These are phyloP conservation scores for Lagorchestes hirsutus DNA, from an alignment of 2,797 vertebrate species.

Conservation along the genomic window DNA sequence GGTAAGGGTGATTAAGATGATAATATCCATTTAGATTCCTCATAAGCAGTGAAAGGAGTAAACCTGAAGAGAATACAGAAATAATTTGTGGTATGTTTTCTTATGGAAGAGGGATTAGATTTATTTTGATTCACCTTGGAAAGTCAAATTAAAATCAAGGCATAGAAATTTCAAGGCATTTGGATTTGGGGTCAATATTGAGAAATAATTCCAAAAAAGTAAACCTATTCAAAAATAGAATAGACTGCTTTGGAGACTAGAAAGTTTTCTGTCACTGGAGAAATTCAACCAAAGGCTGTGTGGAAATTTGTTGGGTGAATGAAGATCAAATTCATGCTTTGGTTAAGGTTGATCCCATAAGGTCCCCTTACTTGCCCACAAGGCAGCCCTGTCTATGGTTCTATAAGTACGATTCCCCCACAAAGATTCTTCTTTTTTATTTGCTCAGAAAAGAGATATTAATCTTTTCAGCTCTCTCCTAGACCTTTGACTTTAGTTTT, in stretches of 20 bases:
- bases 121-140: neutral
- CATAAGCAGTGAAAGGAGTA: neutral
- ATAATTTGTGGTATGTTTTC: neutral
- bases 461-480: neutral
- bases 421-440: neutral
- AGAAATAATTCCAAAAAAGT: neutral
- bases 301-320: neutral
- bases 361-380: neutral
- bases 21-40: neutral
- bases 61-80: neutral
- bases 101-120: neutral
- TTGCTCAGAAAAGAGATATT: neutral
- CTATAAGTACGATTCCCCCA: neutral
- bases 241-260: too few species aligned
- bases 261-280: neutral
- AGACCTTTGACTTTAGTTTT: neutral
- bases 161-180: neutral
- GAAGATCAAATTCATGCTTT: neutral
- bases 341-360: neutral
- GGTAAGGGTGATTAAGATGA: neutral
- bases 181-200: neutral
- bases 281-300: neutral
- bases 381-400: neutral
- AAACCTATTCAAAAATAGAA: too few species aligned
- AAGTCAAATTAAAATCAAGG: neutral